Conservation (phyloP, 2,797 vertebrate species). For the Cynopterus sphinx region DNA sequence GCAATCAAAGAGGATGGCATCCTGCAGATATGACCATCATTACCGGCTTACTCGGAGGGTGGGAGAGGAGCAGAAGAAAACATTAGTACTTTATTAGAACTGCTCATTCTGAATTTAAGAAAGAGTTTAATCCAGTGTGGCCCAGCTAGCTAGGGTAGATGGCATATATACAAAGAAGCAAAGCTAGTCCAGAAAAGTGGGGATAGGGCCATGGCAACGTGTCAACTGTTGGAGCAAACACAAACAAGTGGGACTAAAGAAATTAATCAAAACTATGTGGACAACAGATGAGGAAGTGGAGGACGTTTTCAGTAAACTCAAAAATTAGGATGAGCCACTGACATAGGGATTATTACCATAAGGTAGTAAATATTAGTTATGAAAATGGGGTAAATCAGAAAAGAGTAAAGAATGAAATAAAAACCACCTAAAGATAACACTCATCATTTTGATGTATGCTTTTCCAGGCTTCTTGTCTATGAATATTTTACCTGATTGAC, state of each 20-base stretch:
- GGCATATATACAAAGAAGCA: background rate
- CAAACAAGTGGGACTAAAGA: background rate
- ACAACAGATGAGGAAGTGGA: background rate
- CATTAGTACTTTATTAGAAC: background rate
- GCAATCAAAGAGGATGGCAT: background rate
- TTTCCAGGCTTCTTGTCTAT: background rate
- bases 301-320: fast-evolving
- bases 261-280: background rate
- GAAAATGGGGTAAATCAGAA: background rate
- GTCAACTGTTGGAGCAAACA: background rate
- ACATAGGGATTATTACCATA: background rate
- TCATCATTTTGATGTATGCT: background rate
- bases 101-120: background rate
- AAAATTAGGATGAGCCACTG: background rate
- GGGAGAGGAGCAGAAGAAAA: background rate
- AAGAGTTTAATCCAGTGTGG: background rate
- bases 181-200: too few species aligned
- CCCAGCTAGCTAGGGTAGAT: background rate
- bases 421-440: background rate
- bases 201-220: background rate
- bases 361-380: background rate
- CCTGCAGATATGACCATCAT: background rate
- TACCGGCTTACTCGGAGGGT: background rate
- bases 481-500: background rate
- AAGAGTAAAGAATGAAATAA: background rate